These are phyloP conservation scores for Acleris literana DNA, from an alignment of 2,888 invertebrate species.

Conservation along the genomic window DNA sequence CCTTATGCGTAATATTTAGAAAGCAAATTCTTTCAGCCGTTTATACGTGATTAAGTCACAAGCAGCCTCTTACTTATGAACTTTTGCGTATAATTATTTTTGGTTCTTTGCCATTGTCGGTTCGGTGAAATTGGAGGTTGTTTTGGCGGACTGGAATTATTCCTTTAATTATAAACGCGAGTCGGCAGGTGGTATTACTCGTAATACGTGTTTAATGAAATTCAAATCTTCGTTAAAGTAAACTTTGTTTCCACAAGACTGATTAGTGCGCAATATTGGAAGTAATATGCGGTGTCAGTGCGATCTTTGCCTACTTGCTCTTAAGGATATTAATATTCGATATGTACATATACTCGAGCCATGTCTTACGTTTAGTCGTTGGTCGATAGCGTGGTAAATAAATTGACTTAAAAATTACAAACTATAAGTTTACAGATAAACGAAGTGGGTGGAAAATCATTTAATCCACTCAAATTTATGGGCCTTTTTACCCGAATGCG, in stretches of 20 bases:
- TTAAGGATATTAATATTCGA: neutral
- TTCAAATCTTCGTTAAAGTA: constrained; percentile 32
- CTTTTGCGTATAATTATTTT: neutral
- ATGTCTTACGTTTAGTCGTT: neutral
- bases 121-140: neutral
- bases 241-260: constrained; percentile 34
- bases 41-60: too few species aligned
- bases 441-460: too few species aligned
- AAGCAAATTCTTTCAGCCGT: too few species aligned
- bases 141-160: constrained; percentile 10
- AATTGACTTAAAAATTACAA: too few species aligned
- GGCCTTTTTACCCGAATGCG: too few species aligned
- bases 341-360: neutral
- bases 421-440: too few species aligned
- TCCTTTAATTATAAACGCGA: constrained; percentile 13
- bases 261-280: constrained; percentile 29
- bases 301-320: neutral
- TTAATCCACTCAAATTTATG: too few species aligned
- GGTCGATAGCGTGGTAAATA: too few species aligned
- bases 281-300: constrained; percentile 21
- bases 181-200: constrained; percentile 30
- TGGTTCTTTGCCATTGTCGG: neutral
- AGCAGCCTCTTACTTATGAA: too few species aligned
- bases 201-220: constrained; percentile 32
- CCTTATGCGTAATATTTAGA: too few species aligned